Conservation (phyloP, 2,797 vertebrate species). For the Octomys mimax region DNA sequence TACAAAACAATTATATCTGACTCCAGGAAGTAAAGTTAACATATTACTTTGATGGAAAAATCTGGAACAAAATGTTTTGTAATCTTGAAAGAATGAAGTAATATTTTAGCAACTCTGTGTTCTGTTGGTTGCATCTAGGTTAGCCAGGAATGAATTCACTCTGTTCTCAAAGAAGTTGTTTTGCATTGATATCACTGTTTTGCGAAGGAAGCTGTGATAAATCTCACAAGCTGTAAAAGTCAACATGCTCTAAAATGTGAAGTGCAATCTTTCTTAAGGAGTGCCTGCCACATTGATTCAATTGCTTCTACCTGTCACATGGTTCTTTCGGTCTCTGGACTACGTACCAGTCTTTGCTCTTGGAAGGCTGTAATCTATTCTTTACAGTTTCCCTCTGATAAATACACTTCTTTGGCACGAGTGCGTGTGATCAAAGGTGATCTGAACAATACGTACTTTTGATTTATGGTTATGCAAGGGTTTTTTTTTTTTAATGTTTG, state of each 20-base stretch:
- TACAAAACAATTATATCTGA: background rate
- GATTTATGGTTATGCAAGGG: conserved; percentile 44
- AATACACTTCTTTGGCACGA: conserved; percentile 57
- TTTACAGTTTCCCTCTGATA: conserved; percentile 12
- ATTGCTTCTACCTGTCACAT: conserved; percentile 20
- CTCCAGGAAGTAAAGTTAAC: conserved; percentile 3
- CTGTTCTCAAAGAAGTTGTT: conserved; percentile 16
- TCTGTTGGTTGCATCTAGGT: background rate
- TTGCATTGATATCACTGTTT: conserved; percentile 51
- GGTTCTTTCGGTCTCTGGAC: conserved; percentile 17
- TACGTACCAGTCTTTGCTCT: background rate
- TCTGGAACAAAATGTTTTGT: conserved; percentile 41
- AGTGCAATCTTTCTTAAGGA: background rate
- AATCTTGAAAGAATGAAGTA: conserved; percentile 51
- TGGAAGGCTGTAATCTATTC: background rate
- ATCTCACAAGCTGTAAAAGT: conserved; percentile 28
- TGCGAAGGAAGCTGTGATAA: conserved; percentile 19
- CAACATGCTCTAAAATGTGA: background rate
- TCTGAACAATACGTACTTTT: conserved; percentile 68
- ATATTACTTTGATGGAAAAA: background rate
- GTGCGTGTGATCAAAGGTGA: conserved; percentile 70
- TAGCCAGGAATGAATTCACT: background rate
- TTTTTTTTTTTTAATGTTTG: conserved; percentile 43
- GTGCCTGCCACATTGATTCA: conserved; percentile 2
- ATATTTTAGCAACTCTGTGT: conserved; percentile 30